Percentiles rank a stretch among this genome's conserved stretches.
These are phyloP conservation scores for Apotomis turbidana DNA, from an alignment of 2,888 invertebrate species.

Conservation along the genomic window DNA sequence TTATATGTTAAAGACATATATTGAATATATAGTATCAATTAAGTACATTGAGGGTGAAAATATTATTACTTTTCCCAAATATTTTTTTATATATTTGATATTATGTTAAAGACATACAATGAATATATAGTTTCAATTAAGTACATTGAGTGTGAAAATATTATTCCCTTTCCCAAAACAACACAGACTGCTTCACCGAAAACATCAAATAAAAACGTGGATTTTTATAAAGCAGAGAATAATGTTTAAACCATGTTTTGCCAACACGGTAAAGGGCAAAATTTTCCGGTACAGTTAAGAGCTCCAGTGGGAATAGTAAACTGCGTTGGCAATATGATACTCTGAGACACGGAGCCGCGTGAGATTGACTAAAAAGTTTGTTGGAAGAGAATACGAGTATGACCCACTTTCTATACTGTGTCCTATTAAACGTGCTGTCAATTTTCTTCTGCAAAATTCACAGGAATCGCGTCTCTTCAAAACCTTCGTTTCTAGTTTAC, in stretches of 20 bases:
- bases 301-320: conserved; percentile 35
- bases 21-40: too few relatives aligned
- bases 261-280: conserved; percentile 8
- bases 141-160: too few relatives aligned
- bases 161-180: too few relatives aligned
- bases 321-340: conserved; percentile 37
- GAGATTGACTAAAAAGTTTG: conserved; percentile 38
- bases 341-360: conserved; percentile 18
- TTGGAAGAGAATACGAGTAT: conserved; percentile 25
- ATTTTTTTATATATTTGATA: too few relatives aligned
- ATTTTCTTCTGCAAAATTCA: background rate
- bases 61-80: too few relatives aligned
- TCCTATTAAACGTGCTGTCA: conserved; percentile 12
- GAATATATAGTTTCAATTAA: too few relatives aligned
- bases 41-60: too few relatives aligned
- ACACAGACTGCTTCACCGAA: background rate
- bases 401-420: conserved; percentile 32
- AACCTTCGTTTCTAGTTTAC: too few relatives aligned
- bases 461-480: too few relatives aligned
- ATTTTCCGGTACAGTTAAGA: conserved; percentile 35
- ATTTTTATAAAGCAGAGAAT: conserved; percentile 3
- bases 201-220: background rate
- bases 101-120: too few relatives aligned
- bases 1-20: too few relatives aligned
- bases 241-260: conserved; percentile 19